Evolutionary conservation across 2,888 invertebrate species (phyloP), one percentile per base, ranked within the genome.

Genomic region (Iselma pallidipennis): DNA sequence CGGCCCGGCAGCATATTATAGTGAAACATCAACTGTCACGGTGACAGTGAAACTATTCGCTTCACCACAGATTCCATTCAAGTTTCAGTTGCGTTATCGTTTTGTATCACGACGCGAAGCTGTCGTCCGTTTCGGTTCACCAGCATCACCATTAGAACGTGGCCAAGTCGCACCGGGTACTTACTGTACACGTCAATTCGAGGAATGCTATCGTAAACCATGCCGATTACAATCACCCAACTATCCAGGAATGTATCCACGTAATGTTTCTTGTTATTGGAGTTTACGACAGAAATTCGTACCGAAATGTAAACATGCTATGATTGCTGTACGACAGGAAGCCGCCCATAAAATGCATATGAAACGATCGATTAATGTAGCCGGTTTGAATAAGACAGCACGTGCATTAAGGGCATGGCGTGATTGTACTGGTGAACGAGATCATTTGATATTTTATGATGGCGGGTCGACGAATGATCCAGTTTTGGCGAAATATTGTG

Each of bases 191-290:
- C 92, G 84, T 89, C 94, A 78, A 85, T 94, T 74, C 89, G 94
- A 79, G 90, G 93, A 82, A 89, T 95, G 84, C 89, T 94, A 82
- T 91, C 93, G 82, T 66, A 92, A 92, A 77, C 89, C 90, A 63
- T 95, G 95, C 79, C 89, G 92, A 55, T 84, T 95, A 67, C 95
- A 95, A 82, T 93, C 92, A 69, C 95, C 95, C 55, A 95, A 95
- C 82, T 95, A 94, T 80, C 95, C 95, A 10, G 94, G 94, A 61
- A 92, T 94, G 87, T 91, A 91, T 75, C 91, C 90, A 6, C 84
- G 95, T 68, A 96, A 96, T 82, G 94, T 96, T 23, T 93, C 94
- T 63, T 97, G 96, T 81, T 91, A 93, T 80, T 94, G 94, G 87
- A 92, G 92, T 66, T 84, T 95, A 68, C 86, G 93, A 37, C 93